Base-by-base conservation (phyloP, 2,888 invertebrate species). In the Heteropelma amictum region DNA sequence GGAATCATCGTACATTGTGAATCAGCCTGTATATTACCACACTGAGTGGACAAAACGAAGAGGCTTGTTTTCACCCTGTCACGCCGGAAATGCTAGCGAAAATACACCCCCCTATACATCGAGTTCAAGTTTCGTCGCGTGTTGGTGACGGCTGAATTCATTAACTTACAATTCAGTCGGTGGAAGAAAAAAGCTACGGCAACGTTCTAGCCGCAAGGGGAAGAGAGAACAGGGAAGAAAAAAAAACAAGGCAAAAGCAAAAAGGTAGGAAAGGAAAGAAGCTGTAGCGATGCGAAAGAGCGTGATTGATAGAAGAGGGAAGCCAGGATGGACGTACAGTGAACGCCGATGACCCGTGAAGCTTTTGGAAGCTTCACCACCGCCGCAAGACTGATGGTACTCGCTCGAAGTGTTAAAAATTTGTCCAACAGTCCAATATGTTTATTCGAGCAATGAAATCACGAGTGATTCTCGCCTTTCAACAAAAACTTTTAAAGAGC, bases 331-430 rank as follows among this genome's bases (percentile, higher is more conserved):
- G 88, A 86, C 78, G 87, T 83, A n/a, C n/a, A 53, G 40, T 23
- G 68, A 86, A 86, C 80, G 88, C 88, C 49, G 86, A 84, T 82
- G 88, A 87, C 65, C 79, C 75, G 68, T 77, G 58, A 79, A 53
- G 56, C 51, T 75, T 51, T 23, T 21, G 61, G 6, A 47, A 26
- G 5, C 56, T 56, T 68, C 49, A 63, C 78, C 63, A 74, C 75
- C 69, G 38, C 30, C 45, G 19, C 17, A 78, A 82, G 82, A 82
- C 77, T 72, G 82, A 83, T 82, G 73, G 77, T 81, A 81, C 83
- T 81, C 72, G 78, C 81, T 82, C 76, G 80, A 38, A 69, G 49
- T 47, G 54, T 47, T 73, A 76, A 79, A 74, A 79, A 79, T 69
- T 78, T 79, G 71, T 73, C 60, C 78, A 53, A 69, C 71, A 76